Conservation (phyloP, 92 coral and sea anemone genomes). For the Umimayanthus kanabou region DNA sequence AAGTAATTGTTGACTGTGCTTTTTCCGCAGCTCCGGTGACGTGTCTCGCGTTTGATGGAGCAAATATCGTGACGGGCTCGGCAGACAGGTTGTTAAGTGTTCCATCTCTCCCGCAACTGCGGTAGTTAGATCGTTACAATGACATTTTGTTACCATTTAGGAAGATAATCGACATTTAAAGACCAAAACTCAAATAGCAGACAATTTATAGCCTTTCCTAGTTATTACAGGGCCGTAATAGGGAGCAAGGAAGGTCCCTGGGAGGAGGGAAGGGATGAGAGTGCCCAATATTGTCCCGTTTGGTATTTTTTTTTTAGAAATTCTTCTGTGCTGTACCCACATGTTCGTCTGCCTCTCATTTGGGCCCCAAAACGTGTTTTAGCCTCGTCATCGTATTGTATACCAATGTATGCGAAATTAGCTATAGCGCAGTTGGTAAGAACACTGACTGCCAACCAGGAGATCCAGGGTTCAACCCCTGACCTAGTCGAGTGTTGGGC, state of each 20-base stretch:
- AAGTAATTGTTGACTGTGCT: neutral
- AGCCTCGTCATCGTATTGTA: neutral
- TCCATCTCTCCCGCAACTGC: too few species aligned
- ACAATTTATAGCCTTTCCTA: neutral
- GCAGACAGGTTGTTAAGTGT: constrained; percentile 69
- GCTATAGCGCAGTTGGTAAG: too few species aligned
- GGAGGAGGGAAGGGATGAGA: neutral
- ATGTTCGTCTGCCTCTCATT: neutral
- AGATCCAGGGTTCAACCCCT: too few species aligned
- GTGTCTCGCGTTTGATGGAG: constrained; percentile 70
- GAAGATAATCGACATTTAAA: too few species aligned
- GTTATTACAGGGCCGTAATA: neutral
- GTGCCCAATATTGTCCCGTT: neutral
- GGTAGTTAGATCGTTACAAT: neutral
- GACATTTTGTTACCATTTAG: neutral
- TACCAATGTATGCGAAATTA: neutral
- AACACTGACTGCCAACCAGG: too few species aligned
- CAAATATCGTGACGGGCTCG: constrained; percentile 74
- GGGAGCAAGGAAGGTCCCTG: too few species aligned
- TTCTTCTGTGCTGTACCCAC: neutral
- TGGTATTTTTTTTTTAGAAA: neutral
- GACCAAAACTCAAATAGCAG: neutral
- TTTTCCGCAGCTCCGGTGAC: constrained; percentile 70
- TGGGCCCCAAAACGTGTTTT: neutral
- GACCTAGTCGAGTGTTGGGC: too few species aligned